Evolutionary conservation across 1,140 invertebrate species (phyloP), one percentile per base, ranked within the genome.

Genomic region (Lepidotrigona ventralis): DNA sequence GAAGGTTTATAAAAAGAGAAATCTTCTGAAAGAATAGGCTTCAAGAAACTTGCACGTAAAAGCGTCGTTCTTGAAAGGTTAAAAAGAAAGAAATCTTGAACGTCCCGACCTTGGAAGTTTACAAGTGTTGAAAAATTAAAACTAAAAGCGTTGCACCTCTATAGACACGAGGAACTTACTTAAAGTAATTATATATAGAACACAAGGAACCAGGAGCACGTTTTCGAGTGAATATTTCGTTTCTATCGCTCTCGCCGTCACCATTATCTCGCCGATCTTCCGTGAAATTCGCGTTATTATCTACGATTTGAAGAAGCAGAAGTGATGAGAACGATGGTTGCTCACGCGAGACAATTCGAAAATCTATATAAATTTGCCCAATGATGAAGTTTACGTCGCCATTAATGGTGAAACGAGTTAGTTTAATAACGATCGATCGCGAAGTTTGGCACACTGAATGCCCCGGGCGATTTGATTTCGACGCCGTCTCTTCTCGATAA

Each of bases 231-330:
- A 68, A 3, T 17, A 39, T 4, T 53, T 64, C 23, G 79, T 26
- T 81, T 58, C 53, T 46, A 29, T 8, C 56, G 64, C 54, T 63
- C 12, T 64, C 83, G 72, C 85, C 66, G 66, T 39, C 39, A 39
- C 79, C 70, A 82, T 85, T 88, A 88, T 88, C 75, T 88, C 75
- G 60, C 9, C 86, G 71, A 88, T 85, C 66, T 75, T 77, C 39
- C 33, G 58, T 77, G 79, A 80, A 70, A 78, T 75, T 86, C 81
- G 51, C 51, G 14, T 26, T 70, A n/a, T 79, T 80, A 33, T 3
- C 23, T n/a, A n/a, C 39, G 39, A 29, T 72, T 80, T 64, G 73
- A 26, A 58, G 17, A 58, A 71, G 58, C 58, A 74, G 46, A 17
- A 29, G 58, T 19, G 63, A 15, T 17, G 70, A 15, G 17, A 74